Evolutionary conservation across 2,797 vertebrate species (phyloP).

Genomic region (Coregonus ussuriensis): DNA sequence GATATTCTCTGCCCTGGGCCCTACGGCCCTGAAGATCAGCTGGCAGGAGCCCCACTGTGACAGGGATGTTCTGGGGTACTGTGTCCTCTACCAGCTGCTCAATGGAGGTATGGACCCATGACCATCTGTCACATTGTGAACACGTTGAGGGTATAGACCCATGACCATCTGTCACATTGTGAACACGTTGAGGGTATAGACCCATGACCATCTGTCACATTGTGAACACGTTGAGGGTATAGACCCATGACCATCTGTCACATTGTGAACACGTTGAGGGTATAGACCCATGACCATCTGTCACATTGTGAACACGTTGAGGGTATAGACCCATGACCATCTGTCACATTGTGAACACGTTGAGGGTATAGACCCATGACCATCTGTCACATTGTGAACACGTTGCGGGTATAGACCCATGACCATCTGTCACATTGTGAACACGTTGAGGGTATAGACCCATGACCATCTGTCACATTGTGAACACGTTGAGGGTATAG

Average conservation of each 20-base stretch:
- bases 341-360: too few species aligned
- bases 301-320: not conserved
- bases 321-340: too few species aligned
- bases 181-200: too few species aligned
- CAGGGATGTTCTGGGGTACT: conserved; percentile 86
- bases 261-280: conserved; percentile 54
- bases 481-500: not conserved
- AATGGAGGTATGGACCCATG: conserved; percentile 80
- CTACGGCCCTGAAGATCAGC: conserved; percentile 95
- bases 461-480: conserved; percentile 24
- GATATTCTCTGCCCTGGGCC: conserved; percentile 95
- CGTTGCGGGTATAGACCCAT: too few species aligned
- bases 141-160: too few species aligned
- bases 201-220: too few species aligned
- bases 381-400: too few species aligned
- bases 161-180: too few species aligned
- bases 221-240: too few species aligned
- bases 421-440: too few species aligned
- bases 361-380: too few species aligned
- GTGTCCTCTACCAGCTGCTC: conserved; percentile 92
- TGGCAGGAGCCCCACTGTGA: conserved; percentile 98
- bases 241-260: too few species aligned
- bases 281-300: conserved; percentile 53
- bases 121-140: not conserved
- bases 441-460: conserved; percentile 65